phyloP scores from a whole-genome alignment of 2,888 invertebrate species.

The Pyrgus malvae region DNA sequence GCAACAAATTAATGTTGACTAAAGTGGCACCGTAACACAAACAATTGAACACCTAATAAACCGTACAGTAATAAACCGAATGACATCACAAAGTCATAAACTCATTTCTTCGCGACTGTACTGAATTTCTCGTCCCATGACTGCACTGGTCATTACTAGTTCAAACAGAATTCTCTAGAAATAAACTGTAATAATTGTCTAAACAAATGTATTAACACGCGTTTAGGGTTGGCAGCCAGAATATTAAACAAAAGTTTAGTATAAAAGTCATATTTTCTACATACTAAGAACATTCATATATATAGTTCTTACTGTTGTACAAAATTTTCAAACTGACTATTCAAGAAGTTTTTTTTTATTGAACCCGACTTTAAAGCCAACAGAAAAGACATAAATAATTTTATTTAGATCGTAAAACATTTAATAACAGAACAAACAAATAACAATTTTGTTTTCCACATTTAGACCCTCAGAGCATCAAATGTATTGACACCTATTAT shows the following conservation, averaged over 20 bases:
- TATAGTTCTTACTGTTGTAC: not conserved
- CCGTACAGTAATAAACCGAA: constrained; percentile 5
- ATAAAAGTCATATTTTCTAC: not conserved
- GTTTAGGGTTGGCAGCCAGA: not conserved
- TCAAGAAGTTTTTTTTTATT: too few species aligned
- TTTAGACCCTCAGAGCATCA: too few species aligned
- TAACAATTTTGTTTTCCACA: too few species aligned
- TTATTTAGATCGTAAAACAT: not conserved
- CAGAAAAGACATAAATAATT: not conserved
- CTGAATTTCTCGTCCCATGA: constrained; percentile 6
- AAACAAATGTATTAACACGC: not conserved
- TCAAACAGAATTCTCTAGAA: constrained; percentile 11
- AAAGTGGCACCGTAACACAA: constrained; percentile 12
- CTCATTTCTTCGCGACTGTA: constrained; percentile 12
- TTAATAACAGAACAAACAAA: too few species aligned
- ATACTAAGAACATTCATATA: not conserved
- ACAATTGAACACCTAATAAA: constrained; percentile 8
- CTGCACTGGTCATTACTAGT: constrained; percentile 9
- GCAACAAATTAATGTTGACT: not conserved
- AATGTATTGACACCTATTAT: too few species aligned
- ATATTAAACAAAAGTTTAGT: not conserved
- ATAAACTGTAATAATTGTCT: not conserved
- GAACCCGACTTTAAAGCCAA: too few species aligned
- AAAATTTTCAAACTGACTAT: not conserved
- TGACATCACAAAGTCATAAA: constrained; percentile 21